A percentile compares a stretch with the other conserved stretches of the same genome.
phyloP scores from a whole-genome alignment of 1,140 invertebrate species.

The Dreissena rostriformis region DNA sequence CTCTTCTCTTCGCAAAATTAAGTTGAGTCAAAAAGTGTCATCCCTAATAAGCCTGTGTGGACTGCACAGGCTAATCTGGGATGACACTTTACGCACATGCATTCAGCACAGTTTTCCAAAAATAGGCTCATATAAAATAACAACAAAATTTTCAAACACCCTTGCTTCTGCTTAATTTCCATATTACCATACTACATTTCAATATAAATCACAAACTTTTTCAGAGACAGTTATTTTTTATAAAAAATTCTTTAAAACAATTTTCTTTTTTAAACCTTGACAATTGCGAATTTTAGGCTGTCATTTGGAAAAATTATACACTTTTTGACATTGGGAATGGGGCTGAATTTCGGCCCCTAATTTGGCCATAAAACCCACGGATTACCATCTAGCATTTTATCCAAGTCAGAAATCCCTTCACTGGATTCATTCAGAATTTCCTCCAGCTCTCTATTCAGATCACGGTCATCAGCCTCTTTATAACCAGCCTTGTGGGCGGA shows the following conservation, averaged over 20 bases:
- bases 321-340: neutral
- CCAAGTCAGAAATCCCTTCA: constrained; percentile 1
- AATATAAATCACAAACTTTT: neutral
- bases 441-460: constrained; percentile 27
- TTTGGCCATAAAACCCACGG: neutral
- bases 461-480: neutral
- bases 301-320: neutral
- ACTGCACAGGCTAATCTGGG: too few species aligned
- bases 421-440: constrained; percentile 44
- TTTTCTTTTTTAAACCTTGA: neutral
- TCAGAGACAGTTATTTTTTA: neutral
- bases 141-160: too few species aligned
- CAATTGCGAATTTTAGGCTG: neutral
- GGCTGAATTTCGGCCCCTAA: too few species aligned
- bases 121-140: too few species aligned
- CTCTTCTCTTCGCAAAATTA: too few species aligned
- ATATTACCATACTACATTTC: neutral
- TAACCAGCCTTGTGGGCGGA: neutral
- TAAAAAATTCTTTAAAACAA: neutral
- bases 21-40: too few species aligned
- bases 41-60: too few species aligned
- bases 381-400: constrained; percentile 30
- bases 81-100: too few species aligned
- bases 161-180: too few species aligned
- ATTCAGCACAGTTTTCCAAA: too few species aligned